Conservation (phyloP, 2,888 invertebrate genomes). For the Ichneumoninae sp. region DNA sequence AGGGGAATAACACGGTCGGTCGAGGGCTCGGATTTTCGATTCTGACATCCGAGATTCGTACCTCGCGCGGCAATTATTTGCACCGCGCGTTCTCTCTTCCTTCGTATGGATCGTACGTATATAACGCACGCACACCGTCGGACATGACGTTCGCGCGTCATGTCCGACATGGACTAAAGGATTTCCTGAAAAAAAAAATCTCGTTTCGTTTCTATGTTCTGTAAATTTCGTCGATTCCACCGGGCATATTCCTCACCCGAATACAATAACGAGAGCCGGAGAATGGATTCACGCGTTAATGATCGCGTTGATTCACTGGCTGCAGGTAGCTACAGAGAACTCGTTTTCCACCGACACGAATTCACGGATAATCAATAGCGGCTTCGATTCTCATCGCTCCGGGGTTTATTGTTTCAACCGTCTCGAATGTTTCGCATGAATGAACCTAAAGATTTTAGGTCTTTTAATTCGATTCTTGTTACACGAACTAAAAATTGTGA, state of each 20-base stretch:
- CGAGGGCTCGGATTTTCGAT: conserved; percentile 17
- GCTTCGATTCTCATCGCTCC: background rate
- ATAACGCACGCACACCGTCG: background rate
- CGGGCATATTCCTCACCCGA: background rate
- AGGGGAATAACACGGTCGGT: background rate
- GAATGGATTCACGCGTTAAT: conserved; percentile 1
- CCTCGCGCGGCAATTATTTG: conserved; percentile 29
- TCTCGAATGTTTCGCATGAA: background rate
- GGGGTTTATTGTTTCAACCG: background rate
- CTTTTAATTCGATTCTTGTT: background rate
- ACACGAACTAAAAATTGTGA: background rate
- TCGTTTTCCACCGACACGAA: background rate
- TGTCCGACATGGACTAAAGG: background rate
- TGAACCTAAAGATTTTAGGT: background rate
- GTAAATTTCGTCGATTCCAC: conserved; percentile 13
- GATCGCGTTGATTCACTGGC: background rate
- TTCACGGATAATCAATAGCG: background rate
- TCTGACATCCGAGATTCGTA: conserved; percentile 25
- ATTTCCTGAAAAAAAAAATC: conserved; percentile 8
- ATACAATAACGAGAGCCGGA: background rate
- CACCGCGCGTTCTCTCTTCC: background rate
- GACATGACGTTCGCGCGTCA: background rate
- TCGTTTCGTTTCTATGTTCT: background rate
- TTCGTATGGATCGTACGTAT: background rate
- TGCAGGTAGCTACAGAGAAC: background rate